Conservation (phyloP, 2,888 invertebrate genomes). For the Cephus spinipes region DNA sequence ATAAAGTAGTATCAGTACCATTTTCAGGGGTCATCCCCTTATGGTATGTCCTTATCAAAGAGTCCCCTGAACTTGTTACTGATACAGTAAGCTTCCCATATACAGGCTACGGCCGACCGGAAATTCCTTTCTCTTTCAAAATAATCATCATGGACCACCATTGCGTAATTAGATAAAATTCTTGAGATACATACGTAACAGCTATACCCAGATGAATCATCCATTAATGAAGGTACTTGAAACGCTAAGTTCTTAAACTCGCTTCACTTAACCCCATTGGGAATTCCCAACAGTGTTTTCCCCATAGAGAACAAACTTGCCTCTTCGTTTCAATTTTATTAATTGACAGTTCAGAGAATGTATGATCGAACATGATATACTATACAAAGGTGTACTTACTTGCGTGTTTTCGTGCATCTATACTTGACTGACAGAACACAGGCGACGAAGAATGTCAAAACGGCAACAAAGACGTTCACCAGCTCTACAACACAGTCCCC, state of each 20-base stretch:
- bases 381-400: slow-evolving; percentile 29
- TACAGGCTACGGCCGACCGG: not conserved
- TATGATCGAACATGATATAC: not conserved
- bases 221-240: not conserved
- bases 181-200: not conserved
- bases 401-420: slow-evolving; percentile 28
- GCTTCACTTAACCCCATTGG: not conserved
- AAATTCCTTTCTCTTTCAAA: not conserved
- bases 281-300: not conserved
- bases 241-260: not conserved
- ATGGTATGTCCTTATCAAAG: not conserved
- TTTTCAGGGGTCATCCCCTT: not conserved
- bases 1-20: too few species aligned
- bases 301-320: not conserved
- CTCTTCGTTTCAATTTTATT: not conserved
- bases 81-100: not conserved
- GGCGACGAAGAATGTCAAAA: slow-evolving; percentile 30
- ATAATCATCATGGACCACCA: not conserved
- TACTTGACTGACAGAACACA: slow-evolving; percentile 34
- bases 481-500: slow-evolving; percentile 45
- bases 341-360: not conserved
- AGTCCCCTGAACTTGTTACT: not conserved
- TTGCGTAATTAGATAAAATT: not conserved
- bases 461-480: slow-evolving; percentile 34
- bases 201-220: not conserved